Evolutionary conservation across 2,113 vertebrate species (phyloP).

Genomic region (Campylomormyrus tamandua): DNA sequence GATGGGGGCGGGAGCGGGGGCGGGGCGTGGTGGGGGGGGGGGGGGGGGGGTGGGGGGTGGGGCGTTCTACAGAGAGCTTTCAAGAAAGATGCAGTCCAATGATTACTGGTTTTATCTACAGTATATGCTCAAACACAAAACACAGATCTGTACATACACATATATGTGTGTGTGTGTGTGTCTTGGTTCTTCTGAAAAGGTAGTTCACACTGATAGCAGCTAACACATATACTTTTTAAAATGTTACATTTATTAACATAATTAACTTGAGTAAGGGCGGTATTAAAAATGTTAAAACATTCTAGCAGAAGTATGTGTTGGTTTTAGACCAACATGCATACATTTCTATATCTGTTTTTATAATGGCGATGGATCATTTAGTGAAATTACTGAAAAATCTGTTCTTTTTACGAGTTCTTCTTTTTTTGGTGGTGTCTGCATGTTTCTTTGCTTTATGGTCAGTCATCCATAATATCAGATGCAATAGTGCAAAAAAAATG

Average conservation of each 20-base stretch:
- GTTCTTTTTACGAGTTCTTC: not conserved
- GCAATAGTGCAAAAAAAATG: conserved; percentile 3
- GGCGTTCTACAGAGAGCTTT: not conserved
- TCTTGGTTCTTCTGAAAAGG: not conserved
- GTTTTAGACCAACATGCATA: not conserved
- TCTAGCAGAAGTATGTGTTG: not conserved
- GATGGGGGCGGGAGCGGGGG: too few species aligned
- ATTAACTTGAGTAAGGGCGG: not conserved
- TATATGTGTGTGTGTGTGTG: not conserved
- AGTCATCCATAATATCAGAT: not conserved
- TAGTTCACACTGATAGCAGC: not conserved
- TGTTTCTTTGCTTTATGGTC: not conserved
- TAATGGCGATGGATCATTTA: not conserved
- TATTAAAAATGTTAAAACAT: not conserved
- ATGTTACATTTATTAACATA: not conserved
- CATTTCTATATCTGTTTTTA: not conserved
- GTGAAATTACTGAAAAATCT: not conserved
- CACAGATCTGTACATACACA: not conserved
- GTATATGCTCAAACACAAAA: not conserved
- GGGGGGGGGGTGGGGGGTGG: too few species aligned
- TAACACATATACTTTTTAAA: not conserved
- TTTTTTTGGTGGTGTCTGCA: not conserved
- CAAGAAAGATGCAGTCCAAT: not conserved
- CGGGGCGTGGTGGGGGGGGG: too few species aligned
- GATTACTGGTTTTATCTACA: not conserved